A percentile compares a stretch with the other conserved stretches of the same genome.
Evolutionary conservation across 2,888 invertebrate genomes (phyloP).

Genomic region (Agrochola circellaris): DNA sequence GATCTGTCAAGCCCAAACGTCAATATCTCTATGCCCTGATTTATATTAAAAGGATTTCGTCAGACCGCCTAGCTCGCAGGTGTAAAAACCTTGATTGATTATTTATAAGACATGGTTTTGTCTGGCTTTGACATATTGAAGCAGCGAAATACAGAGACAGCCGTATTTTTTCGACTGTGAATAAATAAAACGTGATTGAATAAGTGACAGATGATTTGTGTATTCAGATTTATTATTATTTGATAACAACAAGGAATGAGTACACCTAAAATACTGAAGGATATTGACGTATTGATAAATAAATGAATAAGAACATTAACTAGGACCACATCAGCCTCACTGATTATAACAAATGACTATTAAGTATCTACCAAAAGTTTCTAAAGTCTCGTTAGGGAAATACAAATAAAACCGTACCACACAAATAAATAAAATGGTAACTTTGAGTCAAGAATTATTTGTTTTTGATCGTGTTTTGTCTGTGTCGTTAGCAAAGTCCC

Average conservation of each 20-base stretch:
- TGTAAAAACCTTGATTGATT: constrained; percentile 30
- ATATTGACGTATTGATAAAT: not conserved
- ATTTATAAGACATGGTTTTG: not conserved
- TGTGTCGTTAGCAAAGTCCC: not conserved
- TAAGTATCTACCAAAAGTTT: not conserved
- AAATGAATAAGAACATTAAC: not conserved
- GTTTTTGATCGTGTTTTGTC: constrained; percentile 1
- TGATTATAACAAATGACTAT: too few relatives aligned
- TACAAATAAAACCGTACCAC: not conserved
- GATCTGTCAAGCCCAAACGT: constrained; percentile 34
- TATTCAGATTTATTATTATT: not conserved
- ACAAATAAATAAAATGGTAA: too few relatives aligned
- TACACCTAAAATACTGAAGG: too few relatives aligned
- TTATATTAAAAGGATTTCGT: constrained; percentile 10
- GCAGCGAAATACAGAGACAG: not conserved
- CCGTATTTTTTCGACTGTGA: constrained; percentile 13
- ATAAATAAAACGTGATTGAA: not conserved
- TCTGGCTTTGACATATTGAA: constrained; percentile 11
- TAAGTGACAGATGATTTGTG: not conserved
- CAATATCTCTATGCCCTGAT: constrained; percentile 17
- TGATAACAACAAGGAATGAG: not conserved
- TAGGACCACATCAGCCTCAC: not conserved
- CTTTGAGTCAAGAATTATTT: not conserved
- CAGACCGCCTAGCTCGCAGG: not conserved
- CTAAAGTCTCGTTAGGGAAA: not conserved